A percentile compares a stretch with the other conserved stretches of the same genome.
These are phyloP conservation scores for Rhabdomys dilectus DNA, from an alignment of 2,113 vertebrate genomes.

Conservation along the genomic window DNA sequence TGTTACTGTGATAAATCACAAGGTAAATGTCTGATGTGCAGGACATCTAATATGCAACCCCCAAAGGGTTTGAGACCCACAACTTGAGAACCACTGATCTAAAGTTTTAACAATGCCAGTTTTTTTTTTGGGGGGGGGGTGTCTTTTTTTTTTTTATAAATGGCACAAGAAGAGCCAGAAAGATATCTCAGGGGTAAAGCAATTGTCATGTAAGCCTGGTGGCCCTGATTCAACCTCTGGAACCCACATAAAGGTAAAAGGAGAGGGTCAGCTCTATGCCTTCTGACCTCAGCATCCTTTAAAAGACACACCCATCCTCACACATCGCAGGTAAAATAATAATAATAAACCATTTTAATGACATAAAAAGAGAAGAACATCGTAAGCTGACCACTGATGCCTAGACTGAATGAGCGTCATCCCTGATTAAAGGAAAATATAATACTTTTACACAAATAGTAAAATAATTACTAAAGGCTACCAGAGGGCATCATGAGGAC, in stretches of 20 bases:
- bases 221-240: not conserved
- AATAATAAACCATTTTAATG: not conserved
- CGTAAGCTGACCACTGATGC: not conserved
- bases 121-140: not conserved
- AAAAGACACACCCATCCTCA: not conserved
- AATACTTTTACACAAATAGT: not conserved
- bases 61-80: not conserved
- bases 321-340: not conserved
- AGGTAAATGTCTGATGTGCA: not conserved
- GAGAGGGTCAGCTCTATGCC: not conserved
- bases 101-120: not conserved
- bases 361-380: not conserved
- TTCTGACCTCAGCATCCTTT: not conserved
- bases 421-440: conserved; percentile 32
- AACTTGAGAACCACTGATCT: not conserved
- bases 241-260: not conserved
- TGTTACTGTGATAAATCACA: not conserved
- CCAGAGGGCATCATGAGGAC: not conserved
- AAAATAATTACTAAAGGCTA: not conserved
- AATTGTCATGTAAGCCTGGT: not conserved
- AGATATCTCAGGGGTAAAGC: not conserved
- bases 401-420: not conserved
- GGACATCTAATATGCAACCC: not conserved
- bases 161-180: not conserved
- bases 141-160: not conserved